Conservation (phyloP, 2,888 invertebrate species). For the Listrodromus nycthemerus region DNA sequence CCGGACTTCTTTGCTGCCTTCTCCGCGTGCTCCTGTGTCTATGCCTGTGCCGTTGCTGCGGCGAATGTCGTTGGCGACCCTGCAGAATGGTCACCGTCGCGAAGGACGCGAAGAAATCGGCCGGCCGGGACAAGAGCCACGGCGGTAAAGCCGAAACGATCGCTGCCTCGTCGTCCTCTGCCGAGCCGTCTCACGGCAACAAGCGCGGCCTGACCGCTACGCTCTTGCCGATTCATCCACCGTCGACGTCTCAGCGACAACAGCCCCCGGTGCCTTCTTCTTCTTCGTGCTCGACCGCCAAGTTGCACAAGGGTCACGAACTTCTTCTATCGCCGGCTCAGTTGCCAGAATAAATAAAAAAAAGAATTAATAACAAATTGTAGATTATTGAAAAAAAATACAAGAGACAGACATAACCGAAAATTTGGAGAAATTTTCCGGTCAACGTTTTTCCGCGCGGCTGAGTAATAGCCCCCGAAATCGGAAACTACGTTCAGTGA, state of each 20-base stretch:
- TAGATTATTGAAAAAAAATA: not conserved
- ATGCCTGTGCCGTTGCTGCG: conserved; percentile 92
- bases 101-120: conserved; percentile 72
- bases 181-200: conserved; percentile 63
- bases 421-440: not conserved
- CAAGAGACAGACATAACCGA: not conserved
- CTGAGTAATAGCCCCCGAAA: not conserved
- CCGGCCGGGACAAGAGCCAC: conserved; percentile 46
- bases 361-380: not conserved
- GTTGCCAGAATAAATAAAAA: conserved; percentile 75
- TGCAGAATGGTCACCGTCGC: conserved; percentile 73
- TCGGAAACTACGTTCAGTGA: not conserved
- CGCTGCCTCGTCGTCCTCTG: conserved; percentile 74
- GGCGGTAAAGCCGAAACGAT: conserved; percentile 40
- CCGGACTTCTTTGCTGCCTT: conserved; percentile 93
- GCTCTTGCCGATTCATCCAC: conserved; percentile 70
- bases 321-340: conserved; percentile 81
- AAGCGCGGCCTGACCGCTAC: conserved; percentile 65
- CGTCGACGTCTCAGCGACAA: conserved; percentile 71
- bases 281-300: conserved; percentile 67
- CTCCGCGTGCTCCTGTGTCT: conserved; percentile 94
- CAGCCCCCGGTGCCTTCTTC: conserved; percentile 70
- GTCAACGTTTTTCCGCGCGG: not conserved
- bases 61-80: conserved; percentile 87
- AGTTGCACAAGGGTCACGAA: conserved; percentile 76